A percentile compares a stretch with the other conserved stretches of the same genome.
Evolutionary conservation across 2,888 invertebrate species (phyloP).

Genomic region (Allophyes oxyacanthae): DNA sequence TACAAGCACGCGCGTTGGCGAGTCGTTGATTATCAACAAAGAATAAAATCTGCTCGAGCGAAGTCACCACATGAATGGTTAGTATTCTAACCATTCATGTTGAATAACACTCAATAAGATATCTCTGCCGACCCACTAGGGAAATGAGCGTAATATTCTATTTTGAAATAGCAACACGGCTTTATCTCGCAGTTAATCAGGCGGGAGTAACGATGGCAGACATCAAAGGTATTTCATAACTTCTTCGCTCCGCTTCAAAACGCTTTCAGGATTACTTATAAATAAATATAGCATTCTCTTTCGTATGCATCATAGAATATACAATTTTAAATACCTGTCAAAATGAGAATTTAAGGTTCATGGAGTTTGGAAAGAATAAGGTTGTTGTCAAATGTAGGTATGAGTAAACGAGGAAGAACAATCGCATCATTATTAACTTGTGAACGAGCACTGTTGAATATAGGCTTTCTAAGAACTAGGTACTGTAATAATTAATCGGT

Average conservation of each 20-base stretch:
- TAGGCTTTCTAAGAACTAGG: too few species aligned
- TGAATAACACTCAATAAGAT: constrained; percentile 28
- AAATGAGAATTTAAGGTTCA: not conserved
- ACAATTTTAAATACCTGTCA: constrained; percentile 13
- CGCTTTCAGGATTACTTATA: constrained; percentile 29
- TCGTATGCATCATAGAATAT: constrained; percentile 3
- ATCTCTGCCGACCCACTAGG: constrained; percentile 42
- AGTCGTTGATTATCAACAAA: too few species aligned
- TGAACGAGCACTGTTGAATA: too few species aligned
- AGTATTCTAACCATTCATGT: too few species aligned
- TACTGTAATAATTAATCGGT: too few species aligned
- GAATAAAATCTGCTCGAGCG: too few species aligned
- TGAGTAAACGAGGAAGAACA: too few species aligned
- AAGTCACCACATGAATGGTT: too few species aligned
- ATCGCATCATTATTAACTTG: too few species aligned
- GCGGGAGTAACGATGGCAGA: constrained; percentile 48
- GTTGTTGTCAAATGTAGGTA: too few species aligned
- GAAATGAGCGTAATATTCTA: constrained; percentile 47
- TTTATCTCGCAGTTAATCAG: constrained; percentile 51
- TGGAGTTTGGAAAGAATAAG: too few species aligned
- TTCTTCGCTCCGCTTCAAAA: constrained; percentile 34
- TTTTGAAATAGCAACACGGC: constrained; percentile 31
- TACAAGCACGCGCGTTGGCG: too few species aligned
- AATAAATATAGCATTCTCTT: constrained; percentile 28
- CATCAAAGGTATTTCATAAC: constrained; percentile 55